Evolutionary conservation across 1,140 invertebrate genomes (phyloP).

Genomic region (Metaphire vulgaris): DNA sequence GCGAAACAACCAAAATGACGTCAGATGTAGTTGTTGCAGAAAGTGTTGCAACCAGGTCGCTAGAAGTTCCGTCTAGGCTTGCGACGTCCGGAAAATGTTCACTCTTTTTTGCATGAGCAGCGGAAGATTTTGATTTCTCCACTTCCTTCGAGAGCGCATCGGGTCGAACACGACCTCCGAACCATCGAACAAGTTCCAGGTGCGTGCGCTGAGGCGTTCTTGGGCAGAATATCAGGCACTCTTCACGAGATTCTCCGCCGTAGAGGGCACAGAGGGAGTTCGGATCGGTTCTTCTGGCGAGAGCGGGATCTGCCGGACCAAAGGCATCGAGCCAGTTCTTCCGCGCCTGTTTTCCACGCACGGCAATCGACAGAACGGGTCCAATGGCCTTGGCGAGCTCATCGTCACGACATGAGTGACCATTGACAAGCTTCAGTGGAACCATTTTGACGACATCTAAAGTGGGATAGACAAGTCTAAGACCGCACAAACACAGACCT

Average conservation of each 20-base stretch:
- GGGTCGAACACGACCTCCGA: constrained; percentile 42
- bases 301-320: constrained; percentile 43
- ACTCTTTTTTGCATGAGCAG: constrained; percentile 13
- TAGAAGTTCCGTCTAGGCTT: constrained; percentile 14
- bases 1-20: constrained; percentile 42
- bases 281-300: constrained; percentile 45
- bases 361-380: constrained; percentile 42
- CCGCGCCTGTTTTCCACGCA: constrained; percentile 42
- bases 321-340: constrained; percentile 44
- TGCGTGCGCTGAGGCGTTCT: constrained; percentile 38
- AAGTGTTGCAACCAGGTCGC: constrained; percentile 39
- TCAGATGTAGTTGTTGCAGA: constrained; percentile 41
- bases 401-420: constrained; percentile 26
- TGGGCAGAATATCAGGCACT: constrained; percentile 42
- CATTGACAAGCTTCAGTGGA: neutral
- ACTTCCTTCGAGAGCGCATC: constrained; percentile 26
- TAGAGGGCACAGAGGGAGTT: constrained; percentile 46
- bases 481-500: constrained; percentile 39
- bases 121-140: too few relatives aligned
- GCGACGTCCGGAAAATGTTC: neutral
- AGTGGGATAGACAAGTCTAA: constrained; percentile 39
- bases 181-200: constrained; percentile 42
- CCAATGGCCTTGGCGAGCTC: constrained; percentile 40
- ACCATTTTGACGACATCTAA: constrained; percentile 32
- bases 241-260: constrained; percentile 40